Base-by-base conservation (phyloP, 2,113 vertebrate genomes). In the Peromyscus californicus region DNA sequence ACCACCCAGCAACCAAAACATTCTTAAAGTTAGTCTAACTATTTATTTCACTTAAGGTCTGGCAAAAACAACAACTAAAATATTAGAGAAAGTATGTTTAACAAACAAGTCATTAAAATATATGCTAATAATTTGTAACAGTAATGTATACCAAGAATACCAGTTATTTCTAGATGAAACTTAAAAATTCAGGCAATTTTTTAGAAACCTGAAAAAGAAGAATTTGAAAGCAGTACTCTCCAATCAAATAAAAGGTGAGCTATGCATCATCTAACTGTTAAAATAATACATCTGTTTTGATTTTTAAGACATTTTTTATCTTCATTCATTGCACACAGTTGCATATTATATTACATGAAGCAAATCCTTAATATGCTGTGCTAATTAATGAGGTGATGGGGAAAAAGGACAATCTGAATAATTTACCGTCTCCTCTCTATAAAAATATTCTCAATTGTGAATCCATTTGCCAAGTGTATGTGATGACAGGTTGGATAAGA, bases 381-480 rank as follows among this genome's bases (percentile, higher is more conserved):
- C 42, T 97, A 97, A 97, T 97, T 96, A 97, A 96, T 89, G 92
- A 92, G 76, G 95, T 95, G 95, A 83, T 93, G 19, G 72, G 51
- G 7, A 36, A 91, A 92, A 97, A 83, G 76, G 59, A 93, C 36
- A 96, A 87, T 70, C 72, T 97, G 97, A 98, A 96, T 97, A 97
- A 97, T 80, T 96, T 89, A 97, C 45, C 65, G 69, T 93, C 80
- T 87, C 65, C 95, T 93, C 78, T 93, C 91, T 78, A 91, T 65
- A 79, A 79, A 96, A 97, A 89, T 94, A 33, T 67, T 96, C 61
- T 83, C 48, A 96, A 29, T 89, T 93, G 91, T 83, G 48, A 97
- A 94, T 95, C 48, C 39, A 94, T 97, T 86, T 97, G 85, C 89
- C 54, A 97, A 89, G 45, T 63, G 59, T 91, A 78, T 86, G 87